phyloP scores from a whole-genome alignment of 2,113 vertebrate genomes.

The Crotophaga sulcirostris region DNA sequence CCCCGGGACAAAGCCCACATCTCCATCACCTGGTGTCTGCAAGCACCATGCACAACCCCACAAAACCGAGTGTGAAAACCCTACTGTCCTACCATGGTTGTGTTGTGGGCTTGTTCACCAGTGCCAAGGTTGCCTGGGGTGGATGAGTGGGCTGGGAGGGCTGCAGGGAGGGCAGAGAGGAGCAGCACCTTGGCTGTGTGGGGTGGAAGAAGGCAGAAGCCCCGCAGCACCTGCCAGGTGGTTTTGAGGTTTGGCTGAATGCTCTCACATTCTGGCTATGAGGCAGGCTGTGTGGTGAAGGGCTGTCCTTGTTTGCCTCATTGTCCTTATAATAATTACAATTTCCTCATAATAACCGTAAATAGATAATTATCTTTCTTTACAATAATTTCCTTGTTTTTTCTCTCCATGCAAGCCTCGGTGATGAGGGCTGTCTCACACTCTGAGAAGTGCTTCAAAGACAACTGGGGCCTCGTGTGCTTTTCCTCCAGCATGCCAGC shows the following conservation, averaged over 20 bases:
- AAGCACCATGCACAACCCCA: not conserved
- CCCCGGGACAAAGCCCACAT: not conserved
- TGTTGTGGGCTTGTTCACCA: accelerated
- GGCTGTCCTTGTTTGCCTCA: not conserved
- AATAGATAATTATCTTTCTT: not conserved
- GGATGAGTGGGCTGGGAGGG: not conserved
- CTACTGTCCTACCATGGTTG: not conserved
- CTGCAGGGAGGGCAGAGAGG: not conserved
- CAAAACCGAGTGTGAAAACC: not conserved
- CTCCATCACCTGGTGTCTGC: not conserved
- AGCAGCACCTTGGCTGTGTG: not conserved
- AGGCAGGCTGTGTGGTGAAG: not conserved
- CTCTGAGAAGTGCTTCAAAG: not conserved
- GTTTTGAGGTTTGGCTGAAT: not conserved
- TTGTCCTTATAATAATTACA: not conserved
- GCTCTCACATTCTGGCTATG: not conserved
- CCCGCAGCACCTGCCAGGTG: not conserved
- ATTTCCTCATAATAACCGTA: not conserved
- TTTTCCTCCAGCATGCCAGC: not conserved
- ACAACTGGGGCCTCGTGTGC: not conserved
- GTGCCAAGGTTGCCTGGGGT: not conserved
- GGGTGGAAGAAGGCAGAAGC: no score
- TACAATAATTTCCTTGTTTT: not conserved
- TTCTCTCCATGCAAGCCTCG: not conserved
- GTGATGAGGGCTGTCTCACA: not conserved